phyloP scores from a whole-genome alignment of 2,888 invertebrate species.

The Melikaiella ostensackeni region DNA sequence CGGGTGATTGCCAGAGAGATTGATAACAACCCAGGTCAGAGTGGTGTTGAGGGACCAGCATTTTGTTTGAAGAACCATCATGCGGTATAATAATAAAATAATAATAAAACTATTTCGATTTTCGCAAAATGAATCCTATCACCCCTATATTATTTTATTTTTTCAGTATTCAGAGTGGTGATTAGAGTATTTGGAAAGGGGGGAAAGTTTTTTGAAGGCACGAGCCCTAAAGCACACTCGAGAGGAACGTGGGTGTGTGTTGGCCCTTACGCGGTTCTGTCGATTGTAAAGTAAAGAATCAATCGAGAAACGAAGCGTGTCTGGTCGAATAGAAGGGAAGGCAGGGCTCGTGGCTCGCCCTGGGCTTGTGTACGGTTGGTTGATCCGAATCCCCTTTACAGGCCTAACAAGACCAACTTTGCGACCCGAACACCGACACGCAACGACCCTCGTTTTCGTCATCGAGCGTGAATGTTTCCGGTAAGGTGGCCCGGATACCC shows the following conservation, averaged over 20 bases:
- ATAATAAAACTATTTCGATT: no score
- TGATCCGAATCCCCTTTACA: slow-evolving; percentile 71
- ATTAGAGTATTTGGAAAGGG: slow-evolving; percentile 31
- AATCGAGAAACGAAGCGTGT: slow-evolving; percentile 76
- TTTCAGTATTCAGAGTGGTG: slow-evolving; percentile 2
- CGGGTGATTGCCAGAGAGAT: no score
- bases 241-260: slow-evolving; percentile 24
- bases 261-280: slow-evolving; percentile 52
- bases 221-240: slow-evolving; percentile 21
- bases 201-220: background rate
- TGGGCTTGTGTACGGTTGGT: slow-evolving; percentile 69
- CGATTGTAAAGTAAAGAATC: slow-evolving; percentile 77
- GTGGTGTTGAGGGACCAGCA: no score
- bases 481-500: slow-evolving; percentile 49
- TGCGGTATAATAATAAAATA: no score
- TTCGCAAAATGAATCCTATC: no score
- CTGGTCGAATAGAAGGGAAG: slow-evolving; percentile 56
- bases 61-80: no score
- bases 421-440: slow-evolving; percentile 62
- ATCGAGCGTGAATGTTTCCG: slow-evolving; percentile 65
- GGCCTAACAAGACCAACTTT: slow-evolving; percentile 73
- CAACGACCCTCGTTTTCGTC: slow-evolving; percentile 58
- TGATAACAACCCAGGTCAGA: no score
- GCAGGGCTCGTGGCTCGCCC: slow-evolving; percentile 59
- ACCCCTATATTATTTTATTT: no score